These are phyloP conservation scores for Enteromius paludinosus DNA, from an alignment of 2,797 vertebrate species.

Conservation along the genomic window DNA sequence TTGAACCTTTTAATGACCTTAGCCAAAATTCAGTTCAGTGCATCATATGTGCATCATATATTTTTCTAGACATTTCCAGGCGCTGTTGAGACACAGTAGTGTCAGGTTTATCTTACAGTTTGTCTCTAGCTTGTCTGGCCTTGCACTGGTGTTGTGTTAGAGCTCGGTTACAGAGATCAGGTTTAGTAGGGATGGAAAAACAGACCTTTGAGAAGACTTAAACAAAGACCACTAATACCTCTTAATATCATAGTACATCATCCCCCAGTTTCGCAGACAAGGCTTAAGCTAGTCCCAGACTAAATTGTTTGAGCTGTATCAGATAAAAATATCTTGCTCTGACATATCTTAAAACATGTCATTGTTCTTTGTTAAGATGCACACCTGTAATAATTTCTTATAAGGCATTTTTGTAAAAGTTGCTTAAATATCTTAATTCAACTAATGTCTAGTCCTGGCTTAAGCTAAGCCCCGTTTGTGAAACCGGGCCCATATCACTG, in stretches of 20 bases:
- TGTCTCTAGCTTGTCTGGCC: slow-evolving; percentile 35
- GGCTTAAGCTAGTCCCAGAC: no score
- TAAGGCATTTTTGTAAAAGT: no score
- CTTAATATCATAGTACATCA: neutral
- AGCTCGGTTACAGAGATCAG: slow-evolving; percentile 73
- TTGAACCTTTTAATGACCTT: neutral
- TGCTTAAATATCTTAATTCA: no score
- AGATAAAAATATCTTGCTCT: no score
- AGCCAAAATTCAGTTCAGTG: neutral
- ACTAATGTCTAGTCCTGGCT: no score
- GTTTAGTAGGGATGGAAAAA: slow-evolving; percentile 62
- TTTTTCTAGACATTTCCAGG: slow-evolving; percentile 13
- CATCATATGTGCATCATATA: neutral
- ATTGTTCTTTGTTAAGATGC: no score
- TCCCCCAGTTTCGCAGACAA: no score
- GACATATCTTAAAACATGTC: no score
- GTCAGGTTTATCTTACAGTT: slow-evolving; percentile 45
- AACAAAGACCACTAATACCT: neutral
- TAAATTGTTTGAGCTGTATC: no score
- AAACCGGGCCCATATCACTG: no score
- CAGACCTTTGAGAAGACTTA: slow-evolving; percentile 26
- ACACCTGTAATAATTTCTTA: no score
- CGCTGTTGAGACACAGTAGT: slow-evolving; percentile 7
- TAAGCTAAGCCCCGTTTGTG: no score
- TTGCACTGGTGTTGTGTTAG: slow-evolving; percentile 45